Base-by-base conservation (phyloP, 2,113 vertebrate species). In the Salvelinus namaycush region DNA sequence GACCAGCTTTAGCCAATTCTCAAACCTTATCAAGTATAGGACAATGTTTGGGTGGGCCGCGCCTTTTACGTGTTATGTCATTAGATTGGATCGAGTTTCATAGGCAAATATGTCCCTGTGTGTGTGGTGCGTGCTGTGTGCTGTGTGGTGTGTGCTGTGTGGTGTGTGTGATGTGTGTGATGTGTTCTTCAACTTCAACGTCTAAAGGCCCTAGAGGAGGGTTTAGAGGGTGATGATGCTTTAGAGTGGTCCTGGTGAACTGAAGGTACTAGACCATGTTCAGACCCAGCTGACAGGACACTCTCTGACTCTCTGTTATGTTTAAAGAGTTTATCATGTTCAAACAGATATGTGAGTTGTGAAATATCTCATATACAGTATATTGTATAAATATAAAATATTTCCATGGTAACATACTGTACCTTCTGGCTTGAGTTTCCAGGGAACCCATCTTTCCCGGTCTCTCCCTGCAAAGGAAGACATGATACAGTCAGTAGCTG, bases 371-470 rank as follows among this genome's bases (percentile, higher is more conserved):
- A 39, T 39, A 39, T 39, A 9, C 8, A 2, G 39, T 51, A 51
- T 16, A 14, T 51, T 51, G 49, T 39, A 39, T 39, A 39, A 39
- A 39, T 39, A 51, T 51, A 4, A 14, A 14, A 60, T 60, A 60
- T 22, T 9, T 60, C 20, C 59, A 60, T 2, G 6, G n/a, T 60
- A 20, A 60, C 16, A 22, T 93, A 39, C 39, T 39, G 8, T 39
- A 96, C 92, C 92, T 96, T 95, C 74, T 91, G 89, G 0, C 94
- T 95, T 67, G 90, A 86, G 78, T 84, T 84, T 82, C 92, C 93
- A 76, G 86, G 66, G 79, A 31, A 75, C n/a, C 94, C 94, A 0
- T 82, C 78, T 14, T 92, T 90, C 79, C 94, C 94, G 81, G 89
- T 84, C 1, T 79, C 67, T 7, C 94, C 93, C 92, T 91, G 91